Evolutionary conservation across 2,113 vertebrate genomes (phyloP).

Genomic region (Collichthys lucidus): DNA sequence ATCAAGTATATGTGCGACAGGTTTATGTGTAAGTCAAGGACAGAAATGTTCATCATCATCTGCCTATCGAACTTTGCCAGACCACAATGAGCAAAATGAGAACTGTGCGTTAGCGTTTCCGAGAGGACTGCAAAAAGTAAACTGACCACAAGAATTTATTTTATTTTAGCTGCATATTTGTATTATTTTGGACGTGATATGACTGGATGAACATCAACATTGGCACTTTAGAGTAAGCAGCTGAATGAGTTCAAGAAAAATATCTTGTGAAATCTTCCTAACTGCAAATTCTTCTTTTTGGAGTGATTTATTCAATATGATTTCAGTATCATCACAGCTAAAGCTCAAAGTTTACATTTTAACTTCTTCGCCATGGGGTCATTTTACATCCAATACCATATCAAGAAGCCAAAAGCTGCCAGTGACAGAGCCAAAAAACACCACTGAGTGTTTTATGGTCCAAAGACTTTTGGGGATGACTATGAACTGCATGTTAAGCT

Average conservation of each 20-base stretch:
- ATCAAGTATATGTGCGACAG: background rate
- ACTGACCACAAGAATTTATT: background rate
- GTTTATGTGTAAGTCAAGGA: background rate
- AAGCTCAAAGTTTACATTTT: slow-evolving; percentile 18
- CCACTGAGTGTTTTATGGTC: background rate
- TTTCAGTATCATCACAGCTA: background rate
- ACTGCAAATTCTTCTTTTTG: background rate
- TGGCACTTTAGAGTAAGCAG: background rate
- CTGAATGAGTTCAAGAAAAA: background rate
- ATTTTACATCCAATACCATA: slow-evolving; percentile 27
- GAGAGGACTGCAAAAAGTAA: background rate
- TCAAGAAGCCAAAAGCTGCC: slow-evolving; percentile 15
- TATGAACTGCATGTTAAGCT: background rate
- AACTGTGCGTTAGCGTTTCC: background rate
- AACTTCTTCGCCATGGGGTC: background rate
- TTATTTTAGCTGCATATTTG: background rate
- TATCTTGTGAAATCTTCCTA: background rate
- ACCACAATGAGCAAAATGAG: background rate
- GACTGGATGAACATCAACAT: background rate
- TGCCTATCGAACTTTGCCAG: background rate
- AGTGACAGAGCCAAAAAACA: slow-evolving; percentile 24
- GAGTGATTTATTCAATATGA: background rate
- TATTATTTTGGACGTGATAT: background rate
- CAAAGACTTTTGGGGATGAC: slow-evolving; percentile 8
- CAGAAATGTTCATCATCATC: background rate